Evolutionary conservation across 2,797 vertebrate species (phyloP), one percentile per base, ranked within the genome.

Genomic region (Schizopygopsis malacanthus): DNA sequence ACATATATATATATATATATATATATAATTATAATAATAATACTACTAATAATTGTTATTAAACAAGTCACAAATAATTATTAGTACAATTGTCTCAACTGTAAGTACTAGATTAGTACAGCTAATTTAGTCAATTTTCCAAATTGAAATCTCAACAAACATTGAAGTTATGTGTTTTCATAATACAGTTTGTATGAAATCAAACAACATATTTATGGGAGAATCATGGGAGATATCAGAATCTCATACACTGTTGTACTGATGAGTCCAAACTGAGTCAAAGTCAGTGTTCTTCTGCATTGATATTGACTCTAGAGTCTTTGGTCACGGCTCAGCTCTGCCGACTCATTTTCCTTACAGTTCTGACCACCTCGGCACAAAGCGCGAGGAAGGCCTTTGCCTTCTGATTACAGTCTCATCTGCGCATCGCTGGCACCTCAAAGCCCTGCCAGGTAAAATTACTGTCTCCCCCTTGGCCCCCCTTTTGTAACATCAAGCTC

Each of bases 401-500:
- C 87, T 63, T 61, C 67, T 79, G 84, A 88, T 89, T 90, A 79
- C 85, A 67, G 72, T 77, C 73, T 77, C 79, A 39, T 88, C 81
- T 9, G 39, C 16, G 45, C 54, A 78, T 79, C 20, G 54, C 81
- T 67, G 76, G 81, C 59, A 81, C 61, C 63, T 84, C 76, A 69
- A 65, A 87, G 85, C 80, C 78, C 83, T 75, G 73, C 83, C 85
- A 87, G 79, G 81, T 88, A 88, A 90, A 77, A 89, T 90, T 89
- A 77, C 85, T 47, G 83, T 79, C 82, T 88, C 80, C 81, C 84
- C 54, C 81, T 83, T 80, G 73, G 83, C 71, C 86, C 85, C 85
- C 85, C 85, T 85, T 87, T 87, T 87, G 83, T 89, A 78, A 88
- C 87, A 88, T 83, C 79, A 83, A 82, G 81, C 81, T 91, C 89